These are phyloP conservation scores for Drosophila planitibia DNA, from an alignment of 2,888 invertebrate genomes.

Conservation along the genomic window DNA sequence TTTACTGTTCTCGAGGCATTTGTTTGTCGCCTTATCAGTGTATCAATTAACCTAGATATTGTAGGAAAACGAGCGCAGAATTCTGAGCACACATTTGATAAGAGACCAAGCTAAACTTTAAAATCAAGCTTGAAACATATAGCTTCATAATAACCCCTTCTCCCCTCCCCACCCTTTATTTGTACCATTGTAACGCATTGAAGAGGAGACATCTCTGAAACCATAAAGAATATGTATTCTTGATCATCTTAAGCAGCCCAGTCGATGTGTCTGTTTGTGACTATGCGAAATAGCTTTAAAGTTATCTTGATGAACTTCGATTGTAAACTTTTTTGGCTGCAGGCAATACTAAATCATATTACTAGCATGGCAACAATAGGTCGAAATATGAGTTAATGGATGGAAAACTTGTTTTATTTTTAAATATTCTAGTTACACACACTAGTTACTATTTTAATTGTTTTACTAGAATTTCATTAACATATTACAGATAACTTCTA, in stretches of 20 bases:
- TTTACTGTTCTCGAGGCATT: conserved; percentile 8
- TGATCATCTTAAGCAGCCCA: not conserved
- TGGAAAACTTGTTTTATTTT: not conserved
- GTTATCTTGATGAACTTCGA: not conserved
- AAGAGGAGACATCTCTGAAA: not conserved
- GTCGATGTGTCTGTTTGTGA: not conserved
- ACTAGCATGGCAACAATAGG: not conserved
- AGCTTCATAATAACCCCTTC: not conserved
- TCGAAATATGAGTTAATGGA: not conserved
- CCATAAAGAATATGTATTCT: not conserved
- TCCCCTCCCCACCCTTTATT: conserved; percentile 17
- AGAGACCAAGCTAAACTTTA: conserved; percentile 12
- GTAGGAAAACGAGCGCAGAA: conserved; percentile 27
- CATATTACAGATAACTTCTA: not conserved
- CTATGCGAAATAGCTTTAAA: not conserved
- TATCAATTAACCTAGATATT: conserved; percentile 66
- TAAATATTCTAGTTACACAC: not conserved
- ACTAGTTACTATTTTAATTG: not conserved
- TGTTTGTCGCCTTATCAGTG: conserved; percentile 50
- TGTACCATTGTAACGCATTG: not conserved
- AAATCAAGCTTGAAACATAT: conserved; percentile 7
- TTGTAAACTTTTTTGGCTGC: not conserved
- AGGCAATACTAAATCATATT: not conserved
- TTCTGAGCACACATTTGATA: conserved; percentile 41
- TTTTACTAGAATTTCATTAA: not conserved